These are phyloP conservation scores for Leucophenga montana DNA, from an alignment of 2,888 invertebrate genomes.

Conservation along the genomic window DNA sequence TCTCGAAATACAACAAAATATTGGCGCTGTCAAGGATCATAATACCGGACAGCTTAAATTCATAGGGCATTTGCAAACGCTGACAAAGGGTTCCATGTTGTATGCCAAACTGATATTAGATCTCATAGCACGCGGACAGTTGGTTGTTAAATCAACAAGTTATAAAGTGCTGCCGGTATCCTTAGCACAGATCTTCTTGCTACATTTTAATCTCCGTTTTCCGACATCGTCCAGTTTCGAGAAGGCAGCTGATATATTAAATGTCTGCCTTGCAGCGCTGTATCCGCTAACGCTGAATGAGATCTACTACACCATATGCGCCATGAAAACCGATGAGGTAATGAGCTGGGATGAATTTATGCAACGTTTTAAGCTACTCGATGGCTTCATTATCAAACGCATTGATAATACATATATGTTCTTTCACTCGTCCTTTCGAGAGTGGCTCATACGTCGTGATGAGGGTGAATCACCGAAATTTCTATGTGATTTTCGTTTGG, in stretches of 20 bases:
- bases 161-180: constrained; percentile 94
- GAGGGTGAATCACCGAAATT: constrained; percentile 93
- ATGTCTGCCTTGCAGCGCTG: constrained; percentile 91
- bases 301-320: constrained; percentile 94
- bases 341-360: constrained; percentile 93
- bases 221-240: constrained; percentile 93
- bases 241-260: constrained; percentile 89
- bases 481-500: constrained; percentile 92
- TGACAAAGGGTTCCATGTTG: constrained; percentile 92
- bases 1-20: constrained; percentile 88
- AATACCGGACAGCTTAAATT: constrained; percentile 84
- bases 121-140: constrained; percentile 90
- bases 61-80: constrained; percentile 85
- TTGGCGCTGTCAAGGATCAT: constrained; percentile 73
- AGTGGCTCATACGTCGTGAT: constrained; percentile 90
- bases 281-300: constrained; percentile 92
- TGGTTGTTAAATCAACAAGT: constrained; percentile 93
- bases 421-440: constrained; percentile 97
- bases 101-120: constrained; percentile 94
- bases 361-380: constrained; percentile 87
- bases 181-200: constrained; percentile 89
- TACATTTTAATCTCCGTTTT: constrained; percentile 93
- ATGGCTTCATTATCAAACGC: constrained; percentile 91
- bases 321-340: constrained; percentile 83
- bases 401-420: constrained; percentile 97